Conservation (phyloP, 2,888 invertebrate genomes). For the Orchesellides sinensis region DNA sequence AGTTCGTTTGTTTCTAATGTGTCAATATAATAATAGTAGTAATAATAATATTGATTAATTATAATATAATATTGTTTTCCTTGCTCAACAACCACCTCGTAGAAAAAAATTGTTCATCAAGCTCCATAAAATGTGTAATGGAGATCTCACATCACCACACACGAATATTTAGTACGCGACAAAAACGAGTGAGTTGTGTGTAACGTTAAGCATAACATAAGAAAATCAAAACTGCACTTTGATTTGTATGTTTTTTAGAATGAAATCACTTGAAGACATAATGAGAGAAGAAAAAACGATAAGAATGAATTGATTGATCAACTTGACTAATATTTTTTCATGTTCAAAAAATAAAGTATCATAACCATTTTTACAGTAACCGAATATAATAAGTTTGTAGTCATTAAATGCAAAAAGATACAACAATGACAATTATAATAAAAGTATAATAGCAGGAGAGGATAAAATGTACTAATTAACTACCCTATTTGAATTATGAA, state of each 20-base stretch:
- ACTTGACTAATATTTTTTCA: no score
- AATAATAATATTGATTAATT: background rate
- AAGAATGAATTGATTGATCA: no score
- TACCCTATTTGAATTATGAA: background rate
- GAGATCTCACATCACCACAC: constrained; percentile 40
- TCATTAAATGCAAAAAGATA: no score
- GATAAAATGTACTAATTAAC: background rate
- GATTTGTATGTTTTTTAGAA: no score
- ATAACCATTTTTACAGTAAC: no score
- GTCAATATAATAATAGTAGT: background rate
- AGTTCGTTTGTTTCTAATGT: background rate
- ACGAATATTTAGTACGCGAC: background rate
- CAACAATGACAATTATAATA: background rate
- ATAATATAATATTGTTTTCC: background rate
- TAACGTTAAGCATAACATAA: no score
- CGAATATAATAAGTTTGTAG: no score
- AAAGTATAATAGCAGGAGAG: background rate
- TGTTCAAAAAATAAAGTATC: no score
- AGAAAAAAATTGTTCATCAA: constrained; percentile 52
- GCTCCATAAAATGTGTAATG: constrained; percentile 57
- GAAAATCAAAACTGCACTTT: no score
- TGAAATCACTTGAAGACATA: no score
- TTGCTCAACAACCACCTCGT: constrained; percentile 20
- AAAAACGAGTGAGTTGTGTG: no score
- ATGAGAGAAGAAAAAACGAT: no score